Evolutionary conservation across 2,888 invertebrate genomes (phyloP).

Genomic region (Hanleya hanleyi): DNA sequence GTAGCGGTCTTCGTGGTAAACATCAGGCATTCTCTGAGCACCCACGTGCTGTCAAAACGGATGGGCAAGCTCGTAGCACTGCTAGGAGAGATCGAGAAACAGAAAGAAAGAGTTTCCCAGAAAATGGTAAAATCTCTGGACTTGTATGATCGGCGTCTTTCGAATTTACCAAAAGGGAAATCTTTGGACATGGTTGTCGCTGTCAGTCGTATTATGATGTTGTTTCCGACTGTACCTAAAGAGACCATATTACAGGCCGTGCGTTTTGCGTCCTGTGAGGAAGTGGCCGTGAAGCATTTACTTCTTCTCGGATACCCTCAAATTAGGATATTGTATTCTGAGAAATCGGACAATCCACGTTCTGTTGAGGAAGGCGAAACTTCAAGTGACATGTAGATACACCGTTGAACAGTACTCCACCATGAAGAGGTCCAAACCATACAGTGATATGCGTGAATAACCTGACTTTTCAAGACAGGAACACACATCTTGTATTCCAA

Average conservation of each 20-base stretch:
- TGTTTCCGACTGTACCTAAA: conserved; percentile 50
- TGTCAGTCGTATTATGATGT: conserved; percentile 44
- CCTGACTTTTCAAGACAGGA: no score
- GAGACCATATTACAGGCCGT: conserved; percentile 33
- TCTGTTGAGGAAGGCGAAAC: no score
- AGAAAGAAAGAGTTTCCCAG: conserved; percentile 25
- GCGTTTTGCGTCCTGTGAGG: conserved; percentile 42
- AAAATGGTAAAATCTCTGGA: conserved; percentile 26
- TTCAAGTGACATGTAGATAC: no score
- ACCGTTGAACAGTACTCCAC: no score
- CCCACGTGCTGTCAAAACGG: conserved; percentile 44
- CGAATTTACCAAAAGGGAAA: conserved; percentile 5
- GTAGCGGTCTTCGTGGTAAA: conserved; percentile 38
- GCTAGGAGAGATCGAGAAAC: conserved; percentile 40
- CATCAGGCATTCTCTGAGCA: conserved; percentile 33
- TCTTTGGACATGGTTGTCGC: conserved; percentile 42
- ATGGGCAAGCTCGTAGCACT: conserved; percentile 44
- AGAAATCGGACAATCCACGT: no score
- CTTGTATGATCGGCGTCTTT: conserved; percentile 27
- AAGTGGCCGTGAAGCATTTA: conserved; percentile 46
- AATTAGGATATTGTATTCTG: background rate
- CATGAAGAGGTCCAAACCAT: no score
- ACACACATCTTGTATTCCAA: no score
- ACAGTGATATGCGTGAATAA: no score
- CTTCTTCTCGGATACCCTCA: conserved; percentile 49